Percentiles rank a stretch among this genome's conserved stretches.
Evolutionary conservation across 2,113 vertebrate species (phyloP).

Genomic region (Bagarius yarrelli): DNA sequence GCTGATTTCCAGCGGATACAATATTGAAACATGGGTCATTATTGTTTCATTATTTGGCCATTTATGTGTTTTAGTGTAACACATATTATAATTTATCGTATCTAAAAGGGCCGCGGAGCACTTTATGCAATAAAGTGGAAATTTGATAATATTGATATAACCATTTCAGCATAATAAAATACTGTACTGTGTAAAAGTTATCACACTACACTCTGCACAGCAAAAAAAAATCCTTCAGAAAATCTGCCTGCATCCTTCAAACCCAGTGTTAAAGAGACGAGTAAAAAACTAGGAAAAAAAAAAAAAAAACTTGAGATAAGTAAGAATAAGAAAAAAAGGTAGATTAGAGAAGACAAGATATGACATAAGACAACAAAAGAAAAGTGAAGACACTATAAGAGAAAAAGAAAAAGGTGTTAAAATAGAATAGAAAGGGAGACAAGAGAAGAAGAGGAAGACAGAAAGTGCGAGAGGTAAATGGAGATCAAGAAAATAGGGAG

Average conservation of each 20-base stretch:
- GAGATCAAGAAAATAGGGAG: background rate
- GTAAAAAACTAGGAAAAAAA: background rate
- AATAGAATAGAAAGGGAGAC: background rate
- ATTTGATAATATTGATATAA: constrained; percentile 7
- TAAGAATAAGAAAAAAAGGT: background rate
- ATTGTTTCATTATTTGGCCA: background rate
- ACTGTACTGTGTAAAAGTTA: background rate
- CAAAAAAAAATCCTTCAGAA: no score
- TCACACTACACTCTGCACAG: background rate
- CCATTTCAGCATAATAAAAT: background rate
- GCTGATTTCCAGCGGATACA: background rate
- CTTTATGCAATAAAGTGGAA: constrained; percentile 5
- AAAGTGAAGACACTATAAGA: no score
- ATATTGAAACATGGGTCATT: background rate
- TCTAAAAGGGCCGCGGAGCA: background rate
- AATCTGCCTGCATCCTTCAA: background rate
- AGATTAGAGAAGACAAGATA: background rate
- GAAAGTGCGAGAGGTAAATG: background rate
- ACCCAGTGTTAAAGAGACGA: background rate
- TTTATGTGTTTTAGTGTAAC: background rate
- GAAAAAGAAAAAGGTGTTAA: no score
- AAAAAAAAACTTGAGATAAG: no score
- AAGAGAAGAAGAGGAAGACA: background rate
- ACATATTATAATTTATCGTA: background rate
- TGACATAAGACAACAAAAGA: no score